Percentiles rank a stretch among this genome's conserved stretches.
These are phyloP conservation scores for Stichodactyla mertensii DNA, from an alignment of 64 coral and sea anemone genomes.

Conservation along the genomic window DNA sequence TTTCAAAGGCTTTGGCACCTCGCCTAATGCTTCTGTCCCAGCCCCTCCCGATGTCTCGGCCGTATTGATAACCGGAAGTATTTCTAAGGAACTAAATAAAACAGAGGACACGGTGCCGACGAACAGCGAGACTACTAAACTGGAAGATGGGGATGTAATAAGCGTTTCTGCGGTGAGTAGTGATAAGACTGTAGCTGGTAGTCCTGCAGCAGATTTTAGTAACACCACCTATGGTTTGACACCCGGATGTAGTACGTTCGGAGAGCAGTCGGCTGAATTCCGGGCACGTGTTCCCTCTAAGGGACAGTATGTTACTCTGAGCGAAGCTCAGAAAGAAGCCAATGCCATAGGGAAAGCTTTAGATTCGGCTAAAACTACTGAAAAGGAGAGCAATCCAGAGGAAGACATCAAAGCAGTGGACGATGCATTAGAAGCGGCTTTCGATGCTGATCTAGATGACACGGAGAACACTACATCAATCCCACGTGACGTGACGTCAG, in stretches of 20 bases:
- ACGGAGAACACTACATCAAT: background rate
- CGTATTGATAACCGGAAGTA: conserved; percentile 1
- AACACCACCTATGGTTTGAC: background rate
- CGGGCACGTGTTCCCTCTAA: conserved; percentile 21
- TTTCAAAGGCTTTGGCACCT: conserved; percentile 68
- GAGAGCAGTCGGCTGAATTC: conserved; percentile 1
- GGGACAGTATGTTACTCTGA: conserved; percentile 40
- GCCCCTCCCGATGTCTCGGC: conserved; percentile 37
- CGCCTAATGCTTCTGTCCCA: background rate
- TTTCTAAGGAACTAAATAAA: conserved; percentile 2
- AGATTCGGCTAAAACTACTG: background rate
- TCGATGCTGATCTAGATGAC: background rate
- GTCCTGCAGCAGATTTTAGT: background rate
- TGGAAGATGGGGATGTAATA: background rate
- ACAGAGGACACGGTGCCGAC: background rate
- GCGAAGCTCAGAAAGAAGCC: conserved; percentile 40
- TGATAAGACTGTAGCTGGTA: background rate
- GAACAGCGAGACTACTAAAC: background rate
- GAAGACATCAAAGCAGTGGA: background rate
- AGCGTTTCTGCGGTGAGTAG: background rate
- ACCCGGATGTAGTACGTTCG: background rate
- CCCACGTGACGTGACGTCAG: background rate
- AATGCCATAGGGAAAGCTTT: background rate
- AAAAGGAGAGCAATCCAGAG: background rate
- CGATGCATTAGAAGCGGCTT: background rate